phyloP scores from a whole-genome alignment of 2,113 vertebrate species.

The Galbula dea region DNA sequence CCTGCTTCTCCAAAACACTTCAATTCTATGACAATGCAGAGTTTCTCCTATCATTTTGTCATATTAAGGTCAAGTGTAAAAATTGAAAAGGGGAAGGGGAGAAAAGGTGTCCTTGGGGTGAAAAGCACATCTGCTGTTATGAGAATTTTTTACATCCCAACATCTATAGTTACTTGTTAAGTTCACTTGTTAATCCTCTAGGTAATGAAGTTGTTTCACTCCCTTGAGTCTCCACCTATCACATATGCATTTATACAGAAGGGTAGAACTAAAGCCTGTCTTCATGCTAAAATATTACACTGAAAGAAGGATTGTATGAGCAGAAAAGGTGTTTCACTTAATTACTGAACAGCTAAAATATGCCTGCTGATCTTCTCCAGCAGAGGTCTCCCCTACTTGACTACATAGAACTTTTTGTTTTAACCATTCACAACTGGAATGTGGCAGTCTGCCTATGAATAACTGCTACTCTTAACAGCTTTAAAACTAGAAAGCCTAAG shows the following conservation, averaged over 20 bases:
- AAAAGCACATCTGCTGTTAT: neutral
- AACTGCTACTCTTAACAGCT: neutral
- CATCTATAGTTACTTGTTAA: neutral
- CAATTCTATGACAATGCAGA: neutral
- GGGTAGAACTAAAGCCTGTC: neutral
- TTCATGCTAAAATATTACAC: neutral
- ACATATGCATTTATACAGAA: rapidly evolving
- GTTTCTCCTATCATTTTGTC: neutral
- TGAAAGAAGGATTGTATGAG: neutral
- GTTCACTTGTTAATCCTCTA: neutral
- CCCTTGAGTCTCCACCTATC: neutral
- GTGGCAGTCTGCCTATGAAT: neutral
- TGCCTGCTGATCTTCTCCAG: neutral
- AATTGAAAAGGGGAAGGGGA: neutral
- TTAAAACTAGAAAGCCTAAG: neutral
- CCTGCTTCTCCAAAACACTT: neutral
- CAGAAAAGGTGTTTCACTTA: neutral
- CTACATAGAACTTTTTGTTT: neutral
- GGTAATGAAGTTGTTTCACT: neutral
- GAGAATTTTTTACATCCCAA: neutral
- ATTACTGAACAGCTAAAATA: neutral
- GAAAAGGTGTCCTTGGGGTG: neutral
- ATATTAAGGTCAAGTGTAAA: neutral
- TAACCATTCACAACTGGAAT: neutral
- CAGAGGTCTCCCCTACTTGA: neutral